Percentiles rank a stretch among this genome's conserved stretches.
Conservation (phyloP, 2,113 vertebrate species). For the Mohoua ochrocephala region DNA sequence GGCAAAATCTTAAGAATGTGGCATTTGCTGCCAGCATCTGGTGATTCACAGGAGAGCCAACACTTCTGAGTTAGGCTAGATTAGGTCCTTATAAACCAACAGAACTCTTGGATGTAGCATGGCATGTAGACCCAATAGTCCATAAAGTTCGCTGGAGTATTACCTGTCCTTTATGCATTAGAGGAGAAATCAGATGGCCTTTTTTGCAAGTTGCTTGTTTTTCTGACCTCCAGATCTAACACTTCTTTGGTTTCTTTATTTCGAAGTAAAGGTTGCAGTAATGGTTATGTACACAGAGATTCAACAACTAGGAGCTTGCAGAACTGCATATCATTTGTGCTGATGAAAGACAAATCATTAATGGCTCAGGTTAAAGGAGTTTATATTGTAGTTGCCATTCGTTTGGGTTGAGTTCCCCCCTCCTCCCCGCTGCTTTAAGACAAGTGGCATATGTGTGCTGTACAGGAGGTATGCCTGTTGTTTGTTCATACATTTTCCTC, state of each 20-base stretch:
- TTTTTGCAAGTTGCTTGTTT: neutral
- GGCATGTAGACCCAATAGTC: neutral
- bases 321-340: neutral
- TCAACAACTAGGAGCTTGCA: neutral
- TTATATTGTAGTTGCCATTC: neutral
- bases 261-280: neutral
- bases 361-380: neutral
- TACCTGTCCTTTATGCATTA: neutral
- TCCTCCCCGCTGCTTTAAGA: rapidly evolving
- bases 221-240: neutral
- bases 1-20: neutral
- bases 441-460: neutral
- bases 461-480: neutral
- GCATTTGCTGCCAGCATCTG: neutral
- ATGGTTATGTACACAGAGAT: neutral
- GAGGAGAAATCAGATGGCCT: neutral
- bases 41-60: neutral
- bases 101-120: neutral
- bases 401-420: neutral
- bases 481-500: neutral
- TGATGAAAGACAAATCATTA: neutral
- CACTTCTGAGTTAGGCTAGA: neutral
- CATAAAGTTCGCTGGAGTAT: neutral
- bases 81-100: neutral
- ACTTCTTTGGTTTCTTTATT: neutral